phyloP scores from a whole-genome alignment of 2,113 vertebrate genomes.

The Trachemys scripta region DNA sequence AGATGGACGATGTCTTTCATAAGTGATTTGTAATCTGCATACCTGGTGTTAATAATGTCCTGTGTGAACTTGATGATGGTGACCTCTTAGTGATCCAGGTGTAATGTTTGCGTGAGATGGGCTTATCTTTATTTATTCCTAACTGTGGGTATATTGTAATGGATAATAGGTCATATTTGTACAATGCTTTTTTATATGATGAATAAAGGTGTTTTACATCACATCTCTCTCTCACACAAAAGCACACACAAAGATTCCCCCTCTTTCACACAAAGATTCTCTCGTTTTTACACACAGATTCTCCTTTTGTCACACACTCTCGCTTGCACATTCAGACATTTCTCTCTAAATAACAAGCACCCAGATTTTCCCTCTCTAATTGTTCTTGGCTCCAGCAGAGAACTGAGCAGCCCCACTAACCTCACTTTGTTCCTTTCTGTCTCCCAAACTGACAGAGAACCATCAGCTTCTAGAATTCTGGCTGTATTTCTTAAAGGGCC shows the following conservation, averaged over 20 bases:
- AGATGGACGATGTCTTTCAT: neutral
- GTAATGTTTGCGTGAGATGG: neutral
- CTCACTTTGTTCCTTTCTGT: fast-evolving
- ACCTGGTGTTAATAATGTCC: neutral
- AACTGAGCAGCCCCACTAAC: neutral
- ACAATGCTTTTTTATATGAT: neutral
- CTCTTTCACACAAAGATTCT: neutral
- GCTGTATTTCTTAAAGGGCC: fast-evolving
- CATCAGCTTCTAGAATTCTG: neutral
- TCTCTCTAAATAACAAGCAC: neutral
- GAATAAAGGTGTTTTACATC: neutral
- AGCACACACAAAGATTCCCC: neutral
- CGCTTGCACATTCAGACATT: neutral
- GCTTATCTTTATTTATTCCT: neutral
- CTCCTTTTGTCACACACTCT: neutral
- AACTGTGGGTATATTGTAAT: neutral
- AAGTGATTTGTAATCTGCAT: neutral
- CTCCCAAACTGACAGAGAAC: neutral
- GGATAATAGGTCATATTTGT: too few relatives aligned
- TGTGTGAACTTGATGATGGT: neutral
- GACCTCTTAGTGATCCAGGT: neutral
- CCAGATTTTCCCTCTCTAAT: neutral
- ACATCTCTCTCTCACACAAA: neutral
- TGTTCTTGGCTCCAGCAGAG: neutral
- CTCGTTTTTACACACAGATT: neutral